Conservation (phyloP, 64 coral and sea anemone genomes). For the Pocillopora verrucosa region DNA sequence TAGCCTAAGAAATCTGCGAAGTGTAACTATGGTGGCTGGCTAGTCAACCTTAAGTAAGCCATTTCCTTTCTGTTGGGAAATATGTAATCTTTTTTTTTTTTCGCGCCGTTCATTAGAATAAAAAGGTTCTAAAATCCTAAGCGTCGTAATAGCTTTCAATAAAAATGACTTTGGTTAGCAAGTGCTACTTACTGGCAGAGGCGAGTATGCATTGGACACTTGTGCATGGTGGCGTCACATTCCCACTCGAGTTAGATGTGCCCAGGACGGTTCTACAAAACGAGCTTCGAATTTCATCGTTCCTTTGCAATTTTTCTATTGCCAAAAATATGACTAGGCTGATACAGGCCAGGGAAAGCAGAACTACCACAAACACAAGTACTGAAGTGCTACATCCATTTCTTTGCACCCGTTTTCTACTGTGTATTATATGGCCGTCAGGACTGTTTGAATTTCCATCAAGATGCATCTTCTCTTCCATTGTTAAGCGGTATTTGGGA, state of each 20-base stretch:
- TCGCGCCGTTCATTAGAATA: no score
- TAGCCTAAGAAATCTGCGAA: no score
- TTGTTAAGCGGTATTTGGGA: constrained; percentile 16
- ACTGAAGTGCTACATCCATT: neutral
- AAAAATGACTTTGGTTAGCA: neutral
- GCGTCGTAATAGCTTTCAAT: no score
- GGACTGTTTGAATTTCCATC: constrained; percentile 2
- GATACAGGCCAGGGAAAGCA: constrained; percentile 3
- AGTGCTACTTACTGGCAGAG: constrained; percentile 11
- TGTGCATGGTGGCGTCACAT: neutral
- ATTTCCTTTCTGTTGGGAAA: no score
- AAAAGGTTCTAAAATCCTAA: no score
- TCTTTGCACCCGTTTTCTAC: neutral
- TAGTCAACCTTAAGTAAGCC: no score
- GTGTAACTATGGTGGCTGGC: no score
- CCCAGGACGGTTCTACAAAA: neutral
- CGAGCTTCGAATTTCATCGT: neutral
- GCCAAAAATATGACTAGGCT: neutral
- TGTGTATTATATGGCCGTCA: neutral
- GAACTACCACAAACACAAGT: constrained; percentile 1
- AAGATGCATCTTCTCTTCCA: constrained; percentile 7
- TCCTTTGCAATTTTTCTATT: constrained; percentile 9
- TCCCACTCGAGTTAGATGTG: neutral
- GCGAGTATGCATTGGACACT: constrained; percentile 20
- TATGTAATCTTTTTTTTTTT: no score